phyloP scores from a whole-genome alignment of 2,113 vertebrate genomes.

The Sinocyclocheilus anshuiensis region DNA sequence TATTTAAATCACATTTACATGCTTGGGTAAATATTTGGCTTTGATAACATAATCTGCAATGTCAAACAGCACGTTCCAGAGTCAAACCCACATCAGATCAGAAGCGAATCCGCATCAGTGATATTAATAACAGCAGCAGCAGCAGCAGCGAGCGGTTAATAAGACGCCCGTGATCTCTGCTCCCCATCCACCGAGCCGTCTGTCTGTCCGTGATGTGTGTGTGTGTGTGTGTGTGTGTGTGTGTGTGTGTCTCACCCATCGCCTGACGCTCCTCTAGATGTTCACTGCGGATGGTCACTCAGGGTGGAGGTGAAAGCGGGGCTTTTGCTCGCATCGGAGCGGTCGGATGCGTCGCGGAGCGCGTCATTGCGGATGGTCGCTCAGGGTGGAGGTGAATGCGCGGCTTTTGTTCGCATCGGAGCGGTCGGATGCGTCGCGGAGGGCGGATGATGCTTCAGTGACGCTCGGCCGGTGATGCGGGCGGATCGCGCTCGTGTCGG shows the following conservation, averaged over 20 bases:
- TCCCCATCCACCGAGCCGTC: background rate
- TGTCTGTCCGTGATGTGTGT: background rate
- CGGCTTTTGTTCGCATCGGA: conserved; percentile 24
- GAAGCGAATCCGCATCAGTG: background rate
- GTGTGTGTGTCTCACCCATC: conserved; percentile 32
- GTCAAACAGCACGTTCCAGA: background rate
- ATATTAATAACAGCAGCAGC: background rate
- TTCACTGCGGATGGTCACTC: background rate
- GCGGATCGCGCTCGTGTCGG: background rate
- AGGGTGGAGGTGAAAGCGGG: conserved; percentile 13
- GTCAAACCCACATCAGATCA: background rate
- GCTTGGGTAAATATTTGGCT: background rate
- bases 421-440: background rate
- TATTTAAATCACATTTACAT: background rate
- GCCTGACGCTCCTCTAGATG: conserved; percentile 32
- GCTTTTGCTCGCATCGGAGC: conserved; percentile 24
- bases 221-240: background rate
- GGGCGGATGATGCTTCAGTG: conserved; percentile 19
- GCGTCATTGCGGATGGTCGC: background rate
- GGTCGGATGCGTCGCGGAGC: background rate
- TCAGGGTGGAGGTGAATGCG: conserved; percentile 24
- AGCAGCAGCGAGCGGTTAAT: background rate
- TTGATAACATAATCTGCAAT: background rate
- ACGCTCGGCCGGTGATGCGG: background rate
- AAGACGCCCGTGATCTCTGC: background rate